Evolutionary conservation across 2,888 invertebrate species (phyloP), one percentile per base, ranked within the genome.

Genomic region (Rugalucina vietnamica): DNA sequence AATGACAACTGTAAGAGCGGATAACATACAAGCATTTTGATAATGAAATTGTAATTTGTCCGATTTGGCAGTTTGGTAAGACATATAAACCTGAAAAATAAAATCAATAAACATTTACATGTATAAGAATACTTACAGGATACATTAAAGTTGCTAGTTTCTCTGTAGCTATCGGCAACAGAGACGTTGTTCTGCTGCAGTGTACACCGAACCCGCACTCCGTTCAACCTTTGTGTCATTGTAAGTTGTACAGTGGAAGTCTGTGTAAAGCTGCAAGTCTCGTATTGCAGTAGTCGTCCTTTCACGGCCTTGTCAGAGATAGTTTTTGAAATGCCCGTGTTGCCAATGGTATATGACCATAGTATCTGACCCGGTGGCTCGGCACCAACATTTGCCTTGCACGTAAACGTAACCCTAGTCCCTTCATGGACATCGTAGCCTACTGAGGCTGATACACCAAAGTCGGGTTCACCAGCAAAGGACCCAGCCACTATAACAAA

Each of bases 131-230:
- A n/a, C n/a, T n/a, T n/a, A n/a, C n/a, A n/a, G n/a, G n/a, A n/a
- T n/a, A n/a, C n/a, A n/a, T n/a, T n/a, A n/a, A n/a, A n/a, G n/a
- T n/a, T n/a, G n/a, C n/a, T n/a, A n/a, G n/a, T n/a, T n/a, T n/a
- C n/a, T n/a, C n/a, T n/a, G n/a, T n/a, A n/a, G n/a, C n/a, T n/a
- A n/a, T n/a, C n/a, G n/a, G n/a, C n/a, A n/a, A n/a, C n/a, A n/a
- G n/a, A n/a, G n/a, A n/a, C n/a, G n/a, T n/a, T n/a, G 29, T 73
- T 76, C 39, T 86, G 86, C 8, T 83, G 70, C 27, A 79, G 71
- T 39, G 76, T 81, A 43, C 86, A 86, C 50, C 86, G 36, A 14
- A 86, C 81, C 0, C 84, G 36, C 0, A 81, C 50, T 1, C 57
- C 34, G 39, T 86, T 54, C 21, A 79, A 57, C 4, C 57, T 65